phyloP scores from a whole-genome alignment of 2,113 vertebrate genomes.

The Dipodomys stephensi region DNA sequence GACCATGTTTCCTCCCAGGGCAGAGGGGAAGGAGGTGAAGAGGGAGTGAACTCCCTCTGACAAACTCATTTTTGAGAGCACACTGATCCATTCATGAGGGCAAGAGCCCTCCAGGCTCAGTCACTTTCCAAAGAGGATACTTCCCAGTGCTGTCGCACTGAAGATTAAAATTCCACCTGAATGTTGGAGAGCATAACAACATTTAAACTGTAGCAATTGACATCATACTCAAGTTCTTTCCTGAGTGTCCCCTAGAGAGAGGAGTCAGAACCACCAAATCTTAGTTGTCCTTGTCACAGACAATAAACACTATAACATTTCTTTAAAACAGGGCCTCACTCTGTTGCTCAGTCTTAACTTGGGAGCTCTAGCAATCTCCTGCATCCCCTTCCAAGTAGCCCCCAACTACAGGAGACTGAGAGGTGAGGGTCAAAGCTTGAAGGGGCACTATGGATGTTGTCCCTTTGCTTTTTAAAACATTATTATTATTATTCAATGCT shows the following conservation, averaged over 20 bases:
- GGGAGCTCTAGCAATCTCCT: too few relatives aligned
- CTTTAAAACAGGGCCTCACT: not conserved
- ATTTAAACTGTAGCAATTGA: not conserved
- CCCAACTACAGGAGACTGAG: too few relatives aligned
- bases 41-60: not conserved
- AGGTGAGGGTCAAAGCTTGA: too few relatives aligned
- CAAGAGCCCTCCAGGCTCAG: not conserved
- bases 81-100: not conserved
- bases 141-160: not conserved
- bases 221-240: not conserved
- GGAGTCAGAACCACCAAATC: not conserved
- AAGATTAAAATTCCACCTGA: not conserved
- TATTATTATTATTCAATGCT: too few relatives aligned
- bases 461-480: too few relatives aligned
- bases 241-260: not conserved
- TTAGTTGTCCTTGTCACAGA: not conserved
- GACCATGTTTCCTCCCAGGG: not conserved
- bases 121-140: not conserved
- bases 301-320: not conserved
- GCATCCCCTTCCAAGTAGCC: too few relatives aligned
- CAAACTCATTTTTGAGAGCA: not conserved
- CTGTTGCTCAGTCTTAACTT: not conserved
- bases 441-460: too few relatives aligned
- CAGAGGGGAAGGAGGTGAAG: not conserved
- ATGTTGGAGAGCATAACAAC: not conserved